Evolutionary conservation across 2,888 invertebrate species (phyloP), one percentile per base, ranked within the genome.

Genomic region (Gerris lacustris): DNA sequence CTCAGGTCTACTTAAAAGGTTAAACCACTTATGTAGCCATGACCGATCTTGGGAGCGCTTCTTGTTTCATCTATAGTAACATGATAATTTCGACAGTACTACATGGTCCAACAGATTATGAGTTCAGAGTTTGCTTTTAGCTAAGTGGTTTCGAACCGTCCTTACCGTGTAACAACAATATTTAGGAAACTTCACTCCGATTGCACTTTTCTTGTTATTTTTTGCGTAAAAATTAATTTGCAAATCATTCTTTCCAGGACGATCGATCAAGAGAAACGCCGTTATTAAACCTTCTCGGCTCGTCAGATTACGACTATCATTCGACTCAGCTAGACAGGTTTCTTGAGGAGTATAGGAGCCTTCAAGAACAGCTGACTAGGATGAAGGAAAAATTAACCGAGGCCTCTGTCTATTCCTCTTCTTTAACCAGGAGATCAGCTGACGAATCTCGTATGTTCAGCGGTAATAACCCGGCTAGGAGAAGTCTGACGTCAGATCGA

Each of bases 261-360:
- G 74, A 55, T 62, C 72, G 70, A 68, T 70, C 72, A 71, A 83
- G 83, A 73, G 85, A 86, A 67, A 87, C 87, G 44, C 87, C 87
- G 2, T 82, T 88, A 66, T 80, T 88, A 67, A 86, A 77, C 44
- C 72, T 76, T 0, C 72, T 77, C 31, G 74, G 76, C 72, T 84
- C 86, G 67, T 84, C 83, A 67, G 83, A 85, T 18, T 90, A 88
- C 79, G 90, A 91, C 78, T 90, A 90, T 77, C 88, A 90, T 79
- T 89, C 91, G 0, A 88, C 90, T 17, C 90, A 91, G 78, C 81
- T 91, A 73, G 91, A 91, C 77, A 85, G 87, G 71, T 91, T 91
- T 79, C 83, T 91, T 66, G 89, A 91, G 77, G 91, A 91, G 78
- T 91, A 91, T 78, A 84, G 90, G 75, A 87, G 84, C 76, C 83